These are phyloP conservation scores for Zootermopsis nevadensis DNA, from an alignment of 2,888 invertebrate species.

Conservation along the genomic window DNA sequence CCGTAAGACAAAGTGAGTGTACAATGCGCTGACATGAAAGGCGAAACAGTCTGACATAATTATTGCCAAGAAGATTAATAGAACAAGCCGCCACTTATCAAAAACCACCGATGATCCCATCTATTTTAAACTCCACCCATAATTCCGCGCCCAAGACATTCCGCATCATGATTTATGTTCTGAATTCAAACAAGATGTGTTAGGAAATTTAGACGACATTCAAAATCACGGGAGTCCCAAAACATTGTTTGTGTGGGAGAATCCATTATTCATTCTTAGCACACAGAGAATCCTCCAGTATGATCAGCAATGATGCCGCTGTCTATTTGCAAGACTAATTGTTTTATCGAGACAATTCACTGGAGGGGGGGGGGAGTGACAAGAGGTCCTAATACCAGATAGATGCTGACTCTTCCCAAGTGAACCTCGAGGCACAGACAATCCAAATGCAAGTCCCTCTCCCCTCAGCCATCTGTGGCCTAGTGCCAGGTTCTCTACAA, in stretches of 20 bases:
- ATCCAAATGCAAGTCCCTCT: neutral
- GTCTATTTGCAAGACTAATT: constrained; percentile 9
- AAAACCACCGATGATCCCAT: too few relatives aligned
- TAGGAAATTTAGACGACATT: neutral
- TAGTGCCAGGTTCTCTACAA: neutral
- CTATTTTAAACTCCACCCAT: neutral
- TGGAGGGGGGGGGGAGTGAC: neutral
- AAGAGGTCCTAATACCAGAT: neutral
- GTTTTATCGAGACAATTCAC: neutral
- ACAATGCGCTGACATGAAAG: neutral
- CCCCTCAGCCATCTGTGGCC: constrained; percentile 13
- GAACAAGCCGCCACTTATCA: neutral
- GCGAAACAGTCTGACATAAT: neutral
- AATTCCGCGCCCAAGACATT: neutral
- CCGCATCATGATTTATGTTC: constrained; percentile 2
- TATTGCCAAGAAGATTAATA: neutral
- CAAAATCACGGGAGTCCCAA: neutral
- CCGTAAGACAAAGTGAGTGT: too few relatives aligned
- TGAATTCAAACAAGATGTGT: neutral
- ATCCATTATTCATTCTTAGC: neutral
- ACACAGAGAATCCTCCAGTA: too few relatives aligned
- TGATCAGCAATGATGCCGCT: neutral
- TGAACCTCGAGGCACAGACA: neutral
- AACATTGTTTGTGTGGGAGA: neutral
- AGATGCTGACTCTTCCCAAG: neutral